phyloP scores from a whole-genome alignment of 2,113 vertebrate species.

The Forbesichthys papilliferus region DNA sequence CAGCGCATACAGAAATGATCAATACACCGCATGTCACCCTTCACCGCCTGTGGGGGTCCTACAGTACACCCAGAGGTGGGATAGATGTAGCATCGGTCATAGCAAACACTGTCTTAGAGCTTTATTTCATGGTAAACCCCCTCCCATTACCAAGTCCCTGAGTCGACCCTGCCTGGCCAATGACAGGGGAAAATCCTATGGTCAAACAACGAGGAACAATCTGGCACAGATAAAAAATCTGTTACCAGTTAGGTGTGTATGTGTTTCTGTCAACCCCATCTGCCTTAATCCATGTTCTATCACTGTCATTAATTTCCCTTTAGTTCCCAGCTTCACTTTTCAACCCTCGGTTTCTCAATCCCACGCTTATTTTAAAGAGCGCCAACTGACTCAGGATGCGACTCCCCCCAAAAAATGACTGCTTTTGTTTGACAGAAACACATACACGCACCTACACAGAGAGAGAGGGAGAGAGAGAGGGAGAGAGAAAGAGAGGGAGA shows the following conservation, averaged over 20 bases:
- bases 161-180: background rate
- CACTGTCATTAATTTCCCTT: slow-evolving; percentile 19
- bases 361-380: background rate
- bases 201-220: slow-evolving; percentile 24
- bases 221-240: slow-evolving; percentile 26
- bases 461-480: background rate
- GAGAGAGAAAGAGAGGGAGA: background rate
- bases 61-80: slow-evolving; percentile 4
- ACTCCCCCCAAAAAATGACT: background rate
- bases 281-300: slow-evolving; percentile 28
- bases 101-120: slow-evolving; percentile 22
- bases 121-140: slow-evolving; percentile 19
- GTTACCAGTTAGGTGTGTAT: slow-evolving; percentile 23
- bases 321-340: background rate
- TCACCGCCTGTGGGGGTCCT: slow-evolving; percentile 47
- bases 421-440: background rate
- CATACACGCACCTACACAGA: background rate
- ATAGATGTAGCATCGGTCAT: slow-evolving; percentile 36
- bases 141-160: slow-evolving; percentile 5
- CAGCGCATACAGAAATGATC: background rate
- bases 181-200: slow-evolving; percentile 19
- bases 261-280: background rate
- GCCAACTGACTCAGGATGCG: background rate
- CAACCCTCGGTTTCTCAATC: background rate
- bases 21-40: no score